These are phyloP conservation scores for Lepilemur septentrionalis DNA, from an alignment of 2,797 vertebrate species.

Conservation along the genomic window DNA sequence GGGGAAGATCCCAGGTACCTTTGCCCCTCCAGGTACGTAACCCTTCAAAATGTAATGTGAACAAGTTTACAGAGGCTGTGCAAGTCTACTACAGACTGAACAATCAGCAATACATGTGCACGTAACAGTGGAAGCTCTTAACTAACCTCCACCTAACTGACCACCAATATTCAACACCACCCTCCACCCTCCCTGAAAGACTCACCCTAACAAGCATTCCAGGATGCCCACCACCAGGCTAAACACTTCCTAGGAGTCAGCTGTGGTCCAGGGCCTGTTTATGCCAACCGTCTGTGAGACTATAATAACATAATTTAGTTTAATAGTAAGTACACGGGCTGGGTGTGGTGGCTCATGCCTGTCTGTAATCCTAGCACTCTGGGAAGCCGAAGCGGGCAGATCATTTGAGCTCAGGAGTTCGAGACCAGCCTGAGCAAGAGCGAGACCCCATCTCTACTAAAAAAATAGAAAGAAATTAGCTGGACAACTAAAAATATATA, in stretches of 20 bases:
- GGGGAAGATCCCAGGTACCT: neutral
- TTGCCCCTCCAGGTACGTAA: neutral
- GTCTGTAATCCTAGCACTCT: no score
- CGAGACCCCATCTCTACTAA: no score
- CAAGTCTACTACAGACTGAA: neutral
- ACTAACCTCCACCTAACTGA: neutral
- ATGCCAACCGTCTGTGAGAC: neutral
- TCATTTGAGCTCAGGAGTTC: no score
- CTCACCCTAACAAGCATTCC: neutral
- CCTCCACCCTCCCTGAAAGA: neutral
- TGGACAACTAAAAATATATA: no score
- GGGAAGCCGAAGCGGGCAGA: no score
- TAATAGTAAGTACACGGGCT: neutral
- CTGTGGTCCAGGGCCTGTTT: neutral
- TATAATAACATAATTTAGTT: neutral
- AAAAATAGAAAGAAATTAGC: no score
- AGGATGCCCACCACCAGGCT: neutral
- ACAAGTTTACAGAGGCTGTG: neutral
- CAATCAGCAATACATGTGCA: neutral
- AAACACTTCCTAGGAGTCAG: neutral
- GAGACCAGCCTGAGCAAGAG: no score
- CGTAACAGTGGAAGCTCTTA: neutral
- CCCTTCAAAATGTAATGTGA: neutral
- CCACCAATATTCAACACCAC: neutral
- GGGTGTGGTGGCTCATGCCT: no score